phyloP scores from a whole-genome alignment of 2,113 vertebrate species.

The Aramus guarauna region DNA sequence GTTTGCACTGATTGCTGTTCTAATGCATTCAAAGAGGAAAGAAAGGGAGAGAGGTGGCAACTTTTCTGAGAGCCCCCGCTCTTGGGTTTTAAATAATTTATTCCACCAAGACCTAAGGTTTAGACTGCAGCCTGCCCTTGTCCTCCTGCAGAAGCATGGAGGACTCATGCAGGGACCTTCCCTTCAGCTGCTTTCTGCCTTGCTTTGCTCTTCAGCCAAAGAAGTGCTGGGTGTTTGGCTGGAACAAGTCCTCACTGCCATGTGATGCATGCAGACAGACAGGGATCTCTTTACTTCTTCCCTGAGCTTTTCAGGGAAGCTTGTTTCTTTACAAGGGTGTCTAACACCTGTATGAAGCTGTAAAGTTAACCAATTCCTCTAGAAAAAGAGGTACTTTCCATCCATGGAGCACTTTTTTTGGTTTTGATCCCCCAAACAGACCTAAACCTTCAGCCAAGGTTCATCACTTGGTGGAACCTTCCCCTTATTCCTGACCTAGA shows the following conservation, averaged over 20 bases:
- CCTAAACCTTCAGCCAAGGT: background rate
- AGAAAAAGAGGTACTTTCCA: background rate
- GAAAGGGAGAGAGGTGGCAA: background rate
- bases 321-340: background rate
- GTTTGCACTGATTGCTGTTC: background rate
- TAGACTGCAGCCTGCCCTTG: background rate
- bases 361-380: background rate
- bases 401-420: too few relatives aligned
- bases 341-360: background rate
- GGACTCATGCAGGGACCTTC: background rate
- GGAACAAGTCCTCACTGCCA: background rate
- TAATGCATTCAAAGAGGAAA: background rate
- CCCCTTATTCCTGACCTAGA: background rate
- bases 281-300: background rate
- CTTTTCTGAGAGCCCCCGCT: background rate
- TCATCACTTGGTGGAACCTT: background rate
- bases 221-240: background rate
- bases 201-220: background rate
- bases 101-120: background rate
- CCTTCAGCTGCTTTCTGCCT: background rate
- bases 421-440: background rate
- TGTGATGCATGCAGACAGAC: background rate
- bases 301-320: slow-evolving; percentile 26
- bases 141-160: background rate
- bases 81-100: slow-evolving; percentile 28